These are phyloP conservation scores for Peromyscus attwateri DNA, from an alignment of 2,797 vertebrate genomes.

Conservation along the genomic window DNA sequence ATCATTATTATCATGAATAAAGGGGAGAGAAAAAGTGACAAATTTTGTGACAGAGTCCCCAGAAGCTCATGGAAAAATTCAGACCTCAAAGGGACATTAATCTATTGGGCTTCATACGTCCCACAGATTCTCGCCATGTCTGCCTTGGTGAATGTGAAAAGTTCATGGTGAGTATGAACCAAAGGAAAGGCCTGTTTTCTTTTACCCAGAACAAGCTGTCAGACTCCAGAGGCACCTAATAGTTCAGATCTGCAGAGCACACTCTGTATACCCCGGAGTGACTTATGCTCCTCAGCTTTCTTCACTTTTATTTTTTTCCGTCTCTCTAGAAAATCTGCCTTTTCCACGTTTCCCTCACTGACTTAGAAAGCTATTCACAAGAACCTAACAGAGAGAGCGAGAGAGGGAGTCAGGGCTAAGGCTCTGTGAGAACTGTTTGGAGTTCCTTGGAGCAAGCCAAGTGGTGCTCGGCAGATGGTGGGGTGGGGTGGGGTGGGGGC, in stretches of 20 bases:
- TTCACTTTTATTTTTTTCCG: not conserved
- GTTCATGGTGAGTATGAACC: not conserved
- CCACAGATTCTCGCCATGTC: not conserved
- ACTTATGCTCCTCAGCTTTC: not conserved
- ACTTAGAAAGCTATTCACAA: slow-evolving; percentile 32
- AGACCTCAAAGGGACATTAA: not conserved
- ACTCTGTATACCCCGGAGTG: fast-evolving
- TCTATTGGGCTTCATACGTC: not conserved
- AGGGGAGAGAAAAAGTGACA: not conserved
- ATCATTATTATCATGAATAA: not conserved
- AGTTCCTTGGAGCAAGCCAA: not conserved
- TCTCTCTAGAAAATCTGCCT: slow-evolving; percentile 19
- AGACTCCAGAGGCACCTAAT: not conserved
- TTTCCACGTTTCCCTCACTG: not conserved
- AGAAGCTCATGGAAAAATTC: not conserved
- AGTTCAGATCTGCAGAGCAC: slow-evolving; percentile 42
- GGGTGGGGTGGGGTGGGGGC: not conserved
- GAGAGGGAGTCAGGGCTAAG: not conserved
- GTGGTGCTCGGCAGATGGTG: not conserved
- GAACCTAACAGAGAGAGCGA: not conserved
- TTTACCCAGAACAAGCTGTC: not conserved
- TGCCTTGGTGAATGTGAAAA: not conserved
- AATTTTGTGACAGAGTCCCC: not conserved
- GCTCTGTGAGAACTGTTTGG: not conserved
- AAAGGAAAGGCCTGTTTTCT: not conserved